These are phyloP conservation scores for Leucozona laternaria DNA, from an alignment of 2,888 invertebrate genomes.

Conservation along the genomic window DNA sequence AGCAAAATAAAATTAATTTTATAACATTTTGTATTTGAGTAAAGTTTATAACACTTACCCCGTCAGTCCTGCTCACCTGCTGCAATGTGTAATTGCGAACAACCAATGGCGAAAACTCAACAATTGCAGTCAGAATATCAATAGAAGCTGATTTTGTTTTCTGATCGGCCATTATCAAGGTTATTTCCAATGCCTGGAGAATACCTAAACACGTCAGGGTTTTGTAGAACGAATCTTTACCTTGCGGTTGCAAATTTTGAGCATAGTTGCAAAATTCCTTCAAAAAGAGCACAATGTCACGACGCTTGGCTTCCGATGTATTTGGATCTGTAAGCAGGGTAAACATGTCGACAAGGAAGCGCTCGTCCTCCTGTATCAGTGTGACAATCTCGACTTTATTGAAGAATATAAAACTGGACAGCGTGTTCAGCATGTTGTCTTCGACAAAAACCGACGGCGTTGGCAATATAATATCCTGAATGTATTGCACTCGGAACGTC, in stretches of 20 bases:
- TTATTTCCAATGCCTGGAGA: constrained; percentile 94
- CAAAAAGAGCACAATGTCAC: constrained; percentile 97
- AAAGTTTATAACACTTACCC: constrained; percentile 86
- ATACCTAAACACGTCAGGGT: constrained; percentile 95
- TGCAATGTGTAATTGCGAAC: constrained; percentile 98
- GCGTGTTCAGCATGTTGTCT: constrained; percentile 98
- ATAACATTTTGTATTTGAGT: neutral
- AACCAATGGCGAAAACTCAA: constrained; percentile 98
- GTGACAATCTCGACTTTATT: constrained; percentile 99
- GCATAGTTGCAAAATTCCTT: constrained; percentile 99
- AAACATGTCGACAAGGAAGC: constrained; percentile 97
- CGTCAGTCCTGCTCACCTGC: constrained; percentile 93
- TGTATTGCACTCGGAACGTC: constrained; percentile 99
- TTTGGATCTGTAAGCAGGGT: constrained; percentile 95
- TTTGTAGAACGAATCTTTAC: constrained; percentile 98
- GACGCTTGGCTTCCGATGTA: constrained; percentile 92
- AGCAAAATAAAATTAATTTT: constrained; percentile 23
- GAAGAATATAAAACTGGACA: constrained; percentile 99
- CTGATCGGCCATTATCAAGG: constrained; percentile 95
- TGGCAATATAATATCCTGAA: constrained; percentile 99
- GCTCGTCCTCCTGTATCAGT: constrained; percentile 98
- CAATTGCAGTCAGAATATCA: constrained; percentile 98
- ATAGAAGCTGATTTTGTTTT: constrained; percentile 98
- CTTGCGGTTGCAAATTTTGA: constrained; percentile 98
- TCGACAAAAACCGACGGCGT: constrained; percentile 99